These are phyloP conservation scores for Rynchops niger DNA, from an alignment of 2,113 vertebrate genomes.

Conservation along the genomic window DNA sequence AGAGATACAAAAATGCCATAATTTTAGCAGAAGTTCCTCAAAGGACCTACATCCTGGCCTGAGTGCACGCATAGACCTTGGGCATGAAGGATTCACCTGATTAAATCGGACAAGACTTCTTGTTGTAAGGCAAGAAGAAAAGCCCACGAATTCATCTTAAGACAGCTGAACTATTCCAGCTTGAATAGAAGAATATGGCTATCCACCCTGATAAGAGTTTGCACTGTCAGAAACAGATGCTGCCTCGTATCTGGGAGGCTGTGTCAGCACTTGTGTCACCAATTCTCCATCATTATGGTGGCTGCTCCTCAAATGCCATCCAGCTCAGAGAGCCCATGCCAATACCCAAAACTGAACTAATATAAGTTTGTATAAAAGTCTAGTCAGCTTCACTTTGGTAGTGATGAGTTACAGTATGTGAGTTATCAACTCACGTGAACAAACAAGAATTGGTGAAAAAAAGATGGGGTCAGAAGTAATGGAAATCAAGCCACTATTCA, in stretches of 20 bases:
- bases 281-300: not conserved
- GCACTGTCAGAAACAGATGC: not conserved
- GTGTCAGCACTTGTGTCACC: not conserved
- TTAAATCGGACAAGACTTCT: not conserved
- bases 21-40: not conserved
- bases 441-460: not conserved
- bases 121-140: not conserved
- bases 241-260: not conserved
- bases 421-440: not conserved
- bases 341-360: not conserved
- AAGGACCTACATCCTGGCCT: not conserved
- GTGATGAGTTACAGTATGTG: not conserved
- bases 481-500: not conserved
- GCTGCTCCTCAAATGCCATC: not conserved
- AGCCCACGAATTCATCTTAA: not conserved
- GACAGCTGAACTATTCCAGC: not conserved
- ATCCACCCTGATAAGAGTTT: not conserved
- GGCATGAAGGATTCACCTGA: not conserved
- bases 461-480: not conserved
- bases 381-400: not conserved
- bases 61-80: not conserved
- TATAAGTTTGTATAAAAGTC: not conserved
- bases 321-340: not conserved
- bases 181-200: not conserved
- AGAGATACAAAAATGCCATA: not conserved